A percentile compares a stretch with the other conserved stretches of the same genome.
Conservation (phyloP, 2,797 vertebrate species). For the Hydrophis major region DNA sequence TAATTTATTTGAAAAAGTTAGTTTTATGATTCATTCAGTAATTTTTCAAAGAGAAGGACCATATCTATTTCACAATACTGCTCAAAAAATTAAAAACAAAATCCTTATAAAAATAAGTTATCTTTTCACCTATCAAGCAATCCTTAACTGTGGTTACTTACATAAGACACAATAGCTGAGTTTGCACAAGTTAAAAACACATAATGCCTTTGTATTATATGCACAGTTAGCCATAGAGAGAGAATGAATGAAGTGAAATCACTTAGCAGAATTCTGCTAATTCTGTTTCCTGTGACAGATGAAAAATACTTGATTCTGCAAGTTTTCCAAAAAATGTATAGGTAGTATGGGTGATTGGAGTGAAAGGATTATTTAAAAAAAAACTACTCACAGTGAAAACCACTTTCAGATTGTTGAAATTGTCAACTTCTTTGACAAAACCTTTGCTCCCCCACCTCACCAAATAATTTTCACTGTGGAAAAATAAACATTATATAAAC, state of each 20-base stretch:
- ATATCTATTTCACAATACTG: not conserved
- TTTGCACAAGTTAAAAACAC: not conserved
- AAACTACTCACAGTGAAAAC: constrained; percentile 91
- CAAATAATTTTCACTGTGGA: constrained; percentile 92
- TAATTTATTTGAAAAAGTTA: not conserved
- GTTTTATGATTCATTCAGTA: not conserved
- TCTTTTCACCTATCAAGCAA: not conserved
- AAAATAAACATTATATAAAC: constrained; percentile 10
- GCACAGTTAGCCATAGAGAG: not conserved
- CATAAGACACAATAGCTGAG: not conserved
- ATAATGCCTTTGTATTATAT: not conserved
- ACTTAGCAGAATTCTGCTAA: not conserved
- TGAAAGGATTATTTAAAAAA: not conserved
- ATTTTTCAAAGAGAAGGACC: not conserved
- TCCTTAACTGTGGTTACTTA: not conserved
- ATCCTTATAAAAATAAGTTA: not conserved
- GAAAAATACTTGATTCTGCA: not conserved
- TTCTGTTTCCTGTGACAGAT: not conserved
- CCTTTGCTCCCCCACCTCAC: constrained; percentile 93
- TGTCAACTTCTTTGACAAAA: constrained; percentile 95
- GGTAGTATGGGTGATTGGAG: not conserved
- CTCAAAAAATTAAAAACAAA: not conserved
- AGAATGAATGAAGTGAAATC: not conserved
- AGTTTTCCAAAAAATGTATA: not conserved
- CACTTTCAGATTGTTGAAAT: constrained; percentile 98